These are phyloP conservation scores for Orthosia gracilis DNA, from an alignment of 2,888 invertebrate genomes.

Conservation along the genomic window DNA sequence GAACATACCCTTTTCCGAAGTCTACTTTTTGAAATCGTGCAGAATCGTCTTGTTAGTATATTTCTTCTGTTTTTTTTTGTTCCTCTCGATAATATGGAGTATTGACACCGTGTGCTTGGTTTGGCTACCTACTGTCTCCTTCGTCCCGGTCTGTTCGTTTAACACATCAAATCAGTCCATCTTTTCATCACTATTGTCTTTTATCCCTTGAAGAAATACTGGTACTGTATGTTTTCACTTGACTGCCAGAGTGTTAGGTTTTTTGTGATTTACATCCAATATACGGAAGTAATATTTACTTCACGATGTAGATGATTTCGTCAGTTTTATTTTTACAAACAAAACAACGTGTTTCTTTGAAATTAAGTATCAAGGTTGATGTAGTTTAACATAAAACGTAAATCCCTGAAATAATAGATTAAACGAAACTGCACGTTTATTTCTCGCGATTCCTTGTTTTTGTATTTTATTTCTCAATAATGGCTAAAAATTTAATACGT, in stretches of 20 bases:
- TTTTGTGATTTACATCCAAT: constrained; percentile 1
- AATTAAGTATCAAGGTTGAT: constrained; percentile 48
- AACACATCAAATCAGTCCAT: background rate
- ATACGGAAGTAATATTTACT: constrained; percentile 18
- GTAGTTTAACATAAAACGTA: constrained; percentile 43
- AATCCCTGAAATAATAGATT: constrained; percentile 15
- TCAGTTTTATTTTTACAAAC: constrained; percentile 9
- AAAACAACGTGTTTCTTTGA: constrained; percentile 10
- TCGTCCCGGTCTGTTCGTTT: background rate
- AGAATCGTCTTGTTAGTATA: background rate
- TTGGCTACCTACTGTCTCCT: background rate
- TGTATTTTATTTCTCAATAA: constrained; percentile 13
- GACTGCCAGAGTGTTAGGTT: no score
- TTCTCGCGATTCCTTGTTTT: constrained; percentile 23
- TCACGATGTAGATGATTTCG: background rate
- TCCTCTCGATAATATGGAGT: no score
- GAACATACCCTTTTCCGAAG: background rate
- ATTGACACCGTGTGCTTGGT: no score
- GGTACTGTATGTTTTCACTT: background rate
- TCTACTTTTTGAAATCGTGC: background rate
- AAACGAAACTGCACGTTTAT: constrained; percentile 6
- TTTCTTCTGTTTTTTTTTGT: background rate
- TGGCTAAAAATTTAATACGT: constrained; percentile 9
- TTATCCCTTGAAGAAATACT: background rate
- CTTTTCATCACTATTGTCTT: background rate